phyloP scores from a whole-genome alignment of 2,113 vertebrate genomes.

The Psilopogon haemacephalus region DNA sequence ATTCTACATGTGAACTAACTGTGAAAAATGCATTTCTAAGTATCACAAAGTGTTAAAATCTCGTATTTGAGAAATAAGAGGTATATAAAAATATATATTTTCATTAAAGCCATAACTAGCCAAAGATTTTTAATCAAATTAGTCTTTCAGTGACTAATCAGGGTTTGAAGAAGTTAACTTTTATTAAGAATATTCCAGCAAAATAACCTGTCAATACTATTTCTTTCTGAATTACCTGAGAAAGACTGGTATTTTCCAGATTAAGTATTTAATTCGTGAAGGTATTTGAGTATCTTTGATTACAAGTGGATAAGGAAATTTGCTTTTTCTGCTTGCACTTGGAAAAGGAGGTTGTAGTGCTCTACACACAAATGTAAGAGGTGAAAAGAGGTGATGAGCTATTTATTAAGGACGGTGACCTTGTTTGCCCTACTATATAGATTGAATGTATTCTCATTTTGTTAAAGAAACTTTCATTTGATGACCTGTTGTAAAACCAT shows the following conservation, averaged over 20 bases:
- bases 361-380: background rate
- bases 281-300: constrained; percentile 10
- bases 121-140: background rate
- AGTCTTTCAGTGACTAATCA: background rate
- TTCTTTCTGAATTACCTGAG: background rate
- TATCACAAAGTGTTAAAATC: background rate
- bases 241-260: background rate
- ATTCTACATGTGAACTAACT: background rate
- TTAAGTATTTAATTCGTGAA: background rate
- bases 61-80: background rate
- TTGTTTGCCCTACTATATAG: constrained; percentile 1
- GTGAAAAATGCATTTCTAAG: constrained; percentile 18
- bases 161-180: background rate
- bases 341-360: background rate
- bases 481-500: background rate
- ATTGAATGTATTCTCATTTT: background rate
- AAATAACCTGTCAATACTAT: background rate
- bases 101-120: background rate
- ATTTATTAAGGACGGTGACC: background rate
- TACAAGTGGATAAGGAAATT: constrained; percentile 29
- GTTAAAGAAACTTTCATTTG: background rate
- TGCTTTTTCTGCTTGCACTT: background rate
- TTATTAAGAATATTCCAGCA: background rate
- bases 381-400: background rate
- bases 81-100: background rate